Conservation (phyloP, 2,113 vertebrate species). For the Eudyptes chrysolophus region DNA sequence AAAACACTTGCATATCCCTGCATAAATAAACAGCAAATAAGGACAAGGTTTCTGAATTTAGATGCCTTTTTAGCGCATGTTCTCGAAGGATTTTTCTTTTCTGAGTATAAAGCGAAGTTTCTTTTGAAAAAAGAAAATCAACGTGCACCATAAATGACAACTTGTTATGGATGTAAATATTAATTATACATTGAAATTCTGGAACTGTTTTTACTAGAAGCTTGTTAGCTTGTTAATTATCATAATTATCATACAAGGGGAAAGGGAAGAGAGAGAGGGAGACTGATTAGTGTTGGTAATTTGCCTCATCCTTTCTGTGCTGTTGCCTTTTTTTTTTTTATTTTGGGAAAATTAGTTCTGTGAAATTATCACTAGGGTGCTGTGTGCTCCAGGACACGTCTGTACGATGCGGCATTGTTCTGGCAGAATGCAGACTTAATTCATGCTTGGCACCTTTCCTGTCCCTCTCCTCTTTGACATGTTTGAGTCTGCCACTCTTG, state of each 20-base stretch:
- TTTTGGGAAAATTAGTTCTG: constrained; percentile 67
- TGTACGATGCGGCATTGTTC: constrained; percentile 11
- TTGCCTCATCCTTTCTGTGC: constrained; percentile 47
- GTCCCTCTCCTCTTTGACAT: not conserved
- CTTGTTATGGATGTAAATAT: constrained; percentile 71
- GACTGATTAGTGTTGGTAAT: constrained; percentile 65
- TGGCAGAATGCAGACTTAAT: constrained; percentile 53
- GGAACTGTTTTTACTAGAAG: constrained; percentile 69
- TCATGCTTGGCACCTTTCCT: constrained; percentile 52
- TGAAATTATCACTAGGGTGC: constrained; percentile 58
- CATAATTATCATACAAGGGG: constrained; percentile 69
- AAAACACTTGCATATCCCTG: not conserved
- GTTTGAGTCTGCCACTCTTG: not conserved
- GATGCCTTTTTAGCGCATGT: not conserved
- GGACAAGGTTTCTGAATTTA: constrained; percentile 19
- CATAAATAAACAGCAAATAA: constrained; percentile 40
- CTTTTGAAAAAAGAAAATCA: constrained; percentile 47
- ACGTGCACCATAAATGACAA: constrained; percentile 52
- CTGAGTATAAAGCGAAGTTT: not conserved
- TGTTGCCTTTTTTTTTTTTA: constrained; percentile 8
- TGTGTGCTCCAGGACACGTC: constrained; percentile 36
- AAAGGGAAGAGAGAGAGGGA: constrained; percentile 57
- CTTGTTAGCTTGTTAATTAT: constrained; percentile 68
- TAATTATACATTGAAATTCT: constrained; percentile 71
- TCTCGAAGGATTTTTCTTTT: constrained; percentile 12